Base-by-base conservation (phyloP, 2,797 vertebrate species). In the Anguilla marmorata region DNA sequence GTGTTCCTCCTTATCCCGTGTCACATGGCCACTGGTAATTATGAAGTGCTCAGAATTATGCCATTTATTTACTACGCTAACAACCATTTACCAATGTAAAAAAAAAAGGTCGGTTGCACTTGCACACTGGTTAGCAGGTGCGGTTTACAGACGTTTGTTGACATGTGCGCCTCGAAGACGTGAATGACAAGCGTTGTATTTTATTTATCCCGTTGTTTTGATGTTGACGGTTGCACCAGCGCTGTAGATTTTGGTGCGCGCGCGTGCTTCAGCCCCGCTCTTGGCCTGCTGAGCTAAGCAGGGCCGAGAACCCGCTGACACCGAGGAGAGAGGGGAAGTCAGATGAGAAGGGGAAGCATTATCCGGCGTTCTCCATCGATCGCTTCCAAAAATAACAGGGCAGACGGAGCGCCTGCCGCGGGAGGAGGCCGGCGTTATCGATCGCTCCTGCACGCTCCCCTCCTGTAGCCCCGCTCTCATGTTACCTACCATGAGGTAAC, bases 51-150 rank as follows among this genome's bases (percentile, higher is more conserved):
- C 54, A 12, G 30, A 33, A 33, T 85, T 33, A 33, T 84, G 16
- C 58, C 66, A 85, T 84, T 41, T 76, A 69, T 37, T 86, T 56
- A 52, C 83, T 21, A 69, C 4, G n/a, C 84, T 45, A 84, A 60
- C 54, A 30, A 58, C 30, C 30, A 27, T 63, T 80, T 85, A 30
- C 84, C 21, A n/a, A 88, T 58, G 63, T 60, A 37, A 69, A 45
- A 37, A 60, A 60, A 2, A 37, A 60, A 2, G 37, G 58, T 66
- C 24, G 54, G 84, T 45, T 16, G 56, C 8, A 21, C 83, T n/a
- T 48, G 12, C 52, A 21, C 27, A 19, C 37, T 56, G 82, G 87
- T 85, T 45, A 56, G 21, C 72, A 66, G 48, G 63, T 27, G 27
- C 56, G 45, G 63, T 30, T 24, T 37, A 48, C n/a, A 1, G 63